These are phyloP conservation scores for Strix uralensis DNA, from an alignment of 2,113 vertebrate genomes.

Conservation along the genomic window DNA sequence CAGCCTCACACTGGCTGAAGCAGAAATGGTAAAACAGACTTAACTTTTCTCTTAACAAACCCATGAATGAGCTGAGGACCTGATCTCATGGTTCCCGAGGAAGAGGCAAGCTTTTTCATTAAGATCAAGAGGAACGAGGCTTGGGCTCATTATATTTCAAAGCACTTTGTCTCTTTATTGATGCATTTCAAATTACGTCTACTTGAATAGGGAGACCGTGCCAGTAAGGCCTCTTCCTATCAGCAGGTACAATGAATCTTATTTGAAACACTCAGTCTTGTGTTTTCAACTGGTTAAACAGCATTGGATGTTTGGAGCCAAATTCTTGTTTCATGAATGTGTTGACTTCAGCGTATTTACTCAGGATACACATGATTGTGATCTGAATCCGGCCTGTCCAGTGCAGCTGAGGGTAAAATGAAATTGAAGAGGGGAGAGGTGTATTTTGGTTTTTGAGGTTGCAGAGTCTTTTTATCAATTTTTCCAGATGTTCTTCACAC, in stretches of 20 bases:
- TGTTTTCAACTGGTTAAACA: background rate
- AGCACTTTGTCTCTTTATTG: background rate
- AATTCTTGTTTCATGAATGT: background rate
- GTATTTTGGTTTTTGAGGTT: slow-evolving; percentile 15
- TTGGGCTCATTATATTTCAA: background rate
- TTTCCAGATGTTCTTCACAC: slow-evolving; percentile 64
- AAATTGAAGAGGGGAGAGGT: background rate
- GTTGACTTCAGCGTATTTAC: background rate
- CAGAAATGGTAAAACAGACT: background rate
- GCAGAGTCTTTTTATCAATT: slow-evolving; percentile 41
- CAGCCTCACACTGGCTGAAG: background rate
- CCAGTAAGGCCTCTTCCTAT: background rate
- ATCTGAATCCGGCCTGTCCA: background rate
- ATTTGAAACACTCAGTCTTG: background rate
- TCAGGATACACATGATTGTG: background rate
- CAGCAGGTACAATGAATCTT: background rate
- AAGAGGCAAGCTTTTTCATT: background rate
- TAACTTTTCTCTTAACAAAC: background rate
- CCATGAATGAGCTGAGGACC: background rate
- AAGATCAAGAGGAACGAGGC: background rate
- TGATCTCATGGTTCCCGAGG: background rate
- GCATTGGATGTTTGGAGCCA: background rate
- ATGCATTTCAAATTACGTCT: background rate
- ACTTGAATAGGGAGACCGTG: background rate
- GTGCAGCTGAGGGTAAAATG: background rate